phyloP scores from a whole-genome alignment of 2,113 vertebrate genomes.

The Saccopteryx bilineata region DNA sequence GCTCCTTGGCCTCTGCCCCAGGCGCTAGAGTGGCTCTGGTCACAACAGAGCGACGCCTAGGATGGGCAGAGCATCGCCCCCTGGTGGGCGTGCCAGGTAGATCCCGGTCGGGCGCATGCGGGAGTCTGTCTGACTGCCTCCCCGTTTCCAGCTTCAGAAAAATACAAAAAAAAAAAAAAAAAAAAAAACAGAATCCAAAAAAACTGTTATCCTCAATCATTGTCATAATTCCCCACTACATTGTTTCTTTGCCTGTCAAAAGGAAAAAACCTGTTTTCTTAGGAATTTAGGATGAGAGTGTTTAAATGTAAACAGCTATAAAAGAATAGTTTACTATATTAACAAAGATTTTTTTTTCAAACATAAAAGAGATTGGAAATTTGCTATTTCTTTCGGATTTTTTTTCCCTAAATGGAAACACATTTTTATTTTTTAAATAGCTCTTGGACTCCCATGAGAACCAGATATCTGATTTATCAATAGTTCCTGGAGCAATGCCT shows the following conservation, averaged over 20 bases:
- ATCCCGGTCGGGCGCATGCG: too few species aligned
- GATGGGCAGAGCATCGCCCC: too few species aligned
- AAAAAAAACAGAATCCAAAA: background rate
- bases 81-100: too few species aligned
- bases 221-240: background rate
- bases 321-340: conserved; percentile 13
- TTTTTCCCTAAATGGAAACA: conserved; percentile 52
- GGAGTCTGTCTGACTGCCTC: too few species aligned
- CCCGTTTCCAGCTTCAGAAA: too few species aligned
- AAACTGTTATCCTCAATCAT: background rate
- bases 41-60: too few species aligned
- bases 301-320: conserved; percentile 29
- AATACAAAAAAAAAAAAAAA: too few species aligned
- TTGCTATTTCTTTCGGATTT: background rate
- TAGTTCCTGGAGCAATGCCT: background rate
- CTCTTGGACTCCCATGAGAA: background rate
- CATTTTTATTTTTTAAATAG: conserved; percentile 22
- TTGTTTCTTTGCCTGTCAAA: background rate
- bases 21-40: too few species aligned
- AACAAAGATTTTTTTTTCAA: background rate
- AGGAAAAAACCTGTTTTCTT: conserved; percentile 30
- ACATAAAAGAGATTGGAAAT: conserved; percentile 16
- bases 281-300: background rate
- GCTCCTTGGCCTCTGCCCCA: too few species aligned
- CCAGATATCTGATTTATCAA: background rate